Base-by-base conservation (phyloP, 2,113 vertebrate genomes). In the Ramphastos sulfuratus region DNA sequence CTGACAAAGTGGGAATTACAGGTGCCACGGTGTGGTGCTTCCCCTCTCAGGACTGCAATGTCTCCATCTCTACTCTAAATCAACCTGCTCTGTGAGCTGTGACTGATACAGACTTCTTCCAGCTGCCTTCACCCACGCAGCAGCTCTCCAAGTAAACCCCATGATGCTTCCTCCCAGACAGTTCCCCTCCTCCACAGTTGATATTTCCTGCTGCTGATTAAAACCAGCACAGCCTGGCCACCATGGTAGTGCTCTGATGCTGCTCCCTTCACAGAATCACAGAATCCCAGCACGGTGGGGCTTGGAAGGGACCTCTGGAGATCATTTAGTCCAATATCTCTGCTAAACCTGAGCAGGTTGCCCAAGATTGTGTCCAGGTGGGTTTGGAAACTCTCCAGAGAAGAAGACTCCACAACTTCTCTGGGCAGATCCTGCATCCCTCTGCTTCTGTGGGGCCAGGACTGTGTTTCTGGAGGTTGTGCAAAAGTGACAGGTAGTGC, bases 1-100 rank as follows among this genome's bases (percentile, higher is more conserved):
- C 31, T 11, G 69, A 19, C 35, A 18, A 27, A 44, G 42, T 6
- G 37, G 83, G 56, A 59, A 70, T 4, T 5, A 31, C 1, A 6
- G 24, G 0, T 31, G 61, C 6, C 4, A 17, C 0, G 0, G 10
- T 9, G 7, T 1, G 7, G 13, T 13, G 54, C 42, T 63, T 48
- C 64, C 52, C 52, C 50, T 21, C 60, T 58, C 39, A 17, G 75
- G 64, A 1, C 46, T 11, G 39, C 48, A 12, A 2, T 1, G 4
- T 31, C 89, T 72, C 70, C 2, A 1, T 20, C 54, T 46, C 35
- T 3, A 9, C 70, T 16, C 20, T 52, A 52, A 67, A 88, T 81
- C 84, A 70, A 12, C 31, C 9, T 48, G 81, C 65, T 59, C 70
- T 15, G 9, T 6, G 24, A 89, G 60, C 89, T 35, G 80, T 76